Evolutionary conservation across 1,140 invertebrate species (phyloP).

Genomic region (Leptopilina clavipes): DNA sequence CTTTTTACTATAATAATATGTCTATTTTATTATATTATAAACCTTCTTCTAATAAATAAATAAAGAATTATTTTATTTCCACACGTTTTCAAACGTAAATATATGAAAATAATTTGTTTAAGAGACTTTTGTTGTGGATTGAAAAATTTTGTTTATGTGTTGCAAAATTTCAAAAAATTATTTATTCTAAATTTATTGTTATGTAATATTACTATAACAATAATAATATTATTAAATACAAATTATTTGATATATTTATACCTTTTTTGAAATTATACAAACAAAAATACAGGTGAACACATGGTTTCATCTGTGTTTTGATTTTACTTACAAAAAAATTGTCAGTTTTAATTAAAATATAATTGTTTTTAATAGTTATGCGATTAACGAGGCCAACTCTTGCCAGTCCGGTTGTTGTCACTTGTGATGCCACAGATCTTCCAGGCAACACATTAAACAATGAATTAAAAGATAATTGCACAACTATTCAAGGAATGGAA

Average conservation of each 20-base stretch:
- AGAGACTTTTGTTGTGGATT: too few species aligned
- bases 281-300: too few species aligned
- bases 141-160: too few species aligned
- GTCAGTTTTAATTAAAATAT: slow-evolving; percentile 5
- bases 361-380: slow-evolving; percentile 83
- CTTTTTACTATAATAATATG: too few species aligned
- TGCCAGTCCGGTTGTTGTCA: slow-evolving; percentile 85
- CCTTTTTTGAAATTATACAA: too few species aligned
- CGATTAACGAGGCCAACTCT: slow-evolving; percentile 91
- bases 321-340: not conserved
- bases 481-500: slow-evolving; percentile 85
- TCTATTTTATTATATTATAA: not conserved
- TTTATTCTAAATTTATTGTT: too few species aligned
- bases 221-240: too few species aligned
- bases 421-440: slow-evolving; percentile 89
- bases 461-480: slow-evolving; percentile 85
- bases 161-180: too few species aligned
- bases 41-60: not conserved
- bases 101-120: too few species aligned
- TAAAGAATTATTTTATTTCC: not conserved
- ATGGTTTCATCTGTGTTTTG: not conserved
- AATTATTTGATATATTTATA: too few species aligned
- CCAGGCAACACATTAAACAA: slow-evolving; percentile 86
- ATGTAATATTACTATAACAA: too few species aligned
- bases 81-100: too few species aligned